Evolutionary conservation across 2,797 vertebrate genomes (phyloP).

Genomic region (Argyrosomus regius): DNA sequence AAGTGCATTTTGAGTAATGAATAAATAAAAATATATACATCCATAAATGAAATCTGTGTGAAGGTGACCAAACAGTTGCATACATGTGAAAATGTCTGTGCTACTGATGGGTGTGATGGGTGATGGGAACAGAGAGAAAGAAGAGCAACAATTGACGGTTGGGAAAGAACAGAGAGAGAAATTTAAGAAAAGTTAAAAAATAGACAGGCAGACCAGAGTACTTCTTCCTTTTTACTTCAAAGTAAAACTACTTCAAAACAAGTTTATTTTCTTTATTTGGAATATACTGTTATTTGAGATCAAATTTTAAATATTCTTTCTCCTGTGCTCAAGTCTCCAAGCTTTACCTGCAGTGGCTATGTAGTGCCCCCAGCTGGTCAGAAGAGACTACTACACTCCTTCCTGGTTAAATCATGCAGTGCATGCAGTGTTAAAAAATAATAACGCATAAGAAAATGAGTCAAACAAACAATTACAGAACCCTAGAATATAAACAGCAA

Average conservation of each 20-base stretch:
- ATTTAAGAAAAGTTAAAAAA: not conserved
- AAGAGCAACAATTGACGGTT: no score
- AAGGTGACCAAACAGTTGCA: not conserved
- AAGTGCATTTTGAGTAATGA: no score
- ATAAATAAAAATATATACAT: not conserved
- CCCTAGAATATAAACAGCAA: not conserved
- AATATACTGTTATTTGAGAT: not conserved
- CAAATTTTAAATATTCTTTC: not conserved
- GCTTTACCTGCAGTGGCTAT: not conserved
- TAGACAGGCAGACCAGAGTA: not conserved
- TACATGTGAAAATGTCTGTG: not conserved
- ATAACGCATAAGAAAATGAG: not conserved
- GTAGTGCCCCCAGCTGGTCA: conserved; percentile 51
- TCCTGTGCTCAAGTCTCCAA: not conserved
- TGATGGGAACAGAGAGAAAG: no score
- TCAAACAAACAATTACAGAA: not conserved
- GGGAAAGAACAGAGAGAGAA: not conserved
- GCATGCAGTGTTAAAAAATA: not conserved
- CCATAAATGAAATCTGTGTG: not conserved
- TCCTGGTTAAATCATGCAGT: not conserved
- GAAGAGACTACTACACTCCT: conserved; percentile 4
- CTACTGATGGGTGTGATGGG: not conserved
- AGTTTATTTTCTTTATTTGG: not conserved
- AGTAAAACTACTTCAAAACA: not conserved
- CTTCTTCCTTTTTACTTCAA: not conserved